A percentile compares a stretch with the other conserved stretches of the same genome.
Evolutionary conservation across 2,888 invertebrate genomes (phyloP).

Genomic region (Meghimatium bilineatum): DNA sequence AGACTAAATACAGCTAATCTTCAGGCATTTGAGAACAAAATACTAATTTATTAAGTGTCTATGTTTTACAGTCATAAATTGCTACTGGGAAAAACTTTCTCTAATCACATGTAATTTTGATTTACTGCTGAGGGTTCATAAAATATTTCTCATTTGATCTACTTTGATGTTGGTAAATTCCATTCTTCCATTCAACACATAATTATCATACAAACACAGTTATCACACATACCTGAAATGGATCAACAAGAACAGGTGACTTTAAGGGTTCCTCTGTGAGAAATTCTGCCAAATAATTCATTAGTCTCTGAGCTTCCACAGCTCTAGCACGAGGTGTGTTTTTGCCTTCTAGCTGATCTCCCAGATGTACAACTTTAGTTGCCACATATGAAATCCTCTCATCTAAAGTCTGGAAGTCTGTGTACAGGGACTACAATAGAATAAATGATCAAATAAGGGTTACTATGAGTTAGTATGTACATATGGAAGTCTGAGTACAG

Average conservation of each 20-base stretch:
- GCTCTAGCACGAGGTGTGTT: constrained; percentile 95
- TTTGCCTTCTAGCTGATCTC: constrained; percentile 97
- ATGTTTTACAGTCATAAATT: too few relatives aligned
- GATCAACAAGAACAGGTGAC: constrained; percentile 91
- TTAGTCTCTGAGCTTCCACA: constrained; percentile 93
- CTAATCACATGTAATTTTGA: too few relatives aligned
- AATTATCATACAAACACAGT: too few relatives aligned
- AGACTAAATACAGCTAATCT: too few relatives aligned
- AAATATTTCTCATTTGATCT: too few relatives aligned
- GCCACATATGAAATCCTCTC: constrained; percentile 97
- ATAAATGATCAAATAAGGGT: constrained; percentile 20
- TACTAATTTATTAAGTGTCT: too few relatives aligned
- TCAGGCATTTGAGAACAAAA: too few relatives aligned
- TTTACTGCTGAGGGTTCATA: too few relatives aligned
- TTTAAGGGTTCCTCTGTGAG: constrained; percentile 89
- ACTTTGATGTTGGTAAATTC: too few relatives aligned
- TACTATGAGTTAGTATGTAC: neutral
- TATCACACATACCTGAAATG: constrained; percentile 81
- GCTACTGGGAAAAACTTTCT: too few relatives aligned
- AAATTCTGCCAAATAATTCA: constrained; percentile 95
- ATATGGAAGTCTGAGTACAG: neutral
- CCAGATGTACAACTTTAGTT: constrained; percentile 97
- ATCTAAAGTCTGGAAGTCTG: constrained; percentile 93
- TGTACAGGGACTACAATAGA: constrained; percentile 84
- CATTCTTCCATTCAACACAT: too few relatives aligned